Evolutionary conservation across 2,113 vertebrate genomes (phyloP).

Genomic region (Sinosuthora webbiana): DNA sequence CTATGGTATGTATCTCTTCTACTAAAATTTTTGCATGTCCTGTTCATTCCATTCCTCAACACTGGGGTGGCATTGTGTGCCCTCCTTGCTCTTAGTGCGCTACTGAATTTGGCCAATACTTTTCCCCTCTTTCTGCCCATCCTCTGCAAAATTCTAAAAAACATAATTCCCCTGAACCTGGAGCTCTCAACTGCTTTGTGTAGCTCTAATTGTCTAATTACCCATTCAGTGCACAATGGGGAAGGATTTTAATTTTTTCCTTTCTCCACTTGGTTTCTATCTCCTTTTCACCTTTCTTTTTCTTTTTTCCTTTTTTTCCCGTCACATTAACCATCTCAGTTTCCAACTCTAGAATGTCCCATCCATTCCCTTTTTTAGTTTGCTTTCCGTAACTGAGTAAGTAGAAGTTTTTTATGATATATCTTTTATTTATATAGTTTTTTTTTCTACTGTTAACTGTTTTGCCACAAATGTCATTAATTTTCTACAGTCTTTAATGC

Average conservation of each 20-base stretch:
- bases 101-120: not conserved
- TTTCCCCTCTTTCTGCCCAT: not conserved
- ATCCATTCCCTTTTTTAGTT: not conserved
- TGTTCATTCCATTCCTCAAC: not conserved
- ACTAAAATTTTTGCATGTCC: not conserved
- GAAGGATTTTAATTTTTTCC: not conserved
- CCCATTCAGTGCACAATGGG: not conserved
- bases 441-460: not conserved
- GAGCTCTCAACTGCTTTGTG: not conserved
- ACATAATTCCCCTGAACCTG: not conserved
- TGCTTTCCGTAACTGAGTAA: not conserved
- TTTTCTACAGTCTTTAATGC: not conserved
- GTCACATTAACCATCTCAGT: not conserved
- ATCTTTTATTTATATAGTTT: not conserved
- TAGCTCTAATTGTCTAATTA: slow-evolving; percentile 21
- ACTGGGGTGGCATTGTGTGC: not conserved
- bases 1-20: not conserved
- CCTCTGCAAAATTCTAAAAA: slow-evolving; percentile 4
- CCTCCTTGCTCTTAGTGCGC: not conserved
- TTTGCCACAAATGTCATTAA: not conserved
- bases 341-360: not conserved
- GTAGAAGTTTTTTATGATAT: not conserved
- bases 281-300: not conserved
- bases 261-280: not conserved
- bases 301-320: fast-evolving